Conservation (phyloP, 2,888 invertebrate genomes). For the Tenthredo amoena region DNA sequence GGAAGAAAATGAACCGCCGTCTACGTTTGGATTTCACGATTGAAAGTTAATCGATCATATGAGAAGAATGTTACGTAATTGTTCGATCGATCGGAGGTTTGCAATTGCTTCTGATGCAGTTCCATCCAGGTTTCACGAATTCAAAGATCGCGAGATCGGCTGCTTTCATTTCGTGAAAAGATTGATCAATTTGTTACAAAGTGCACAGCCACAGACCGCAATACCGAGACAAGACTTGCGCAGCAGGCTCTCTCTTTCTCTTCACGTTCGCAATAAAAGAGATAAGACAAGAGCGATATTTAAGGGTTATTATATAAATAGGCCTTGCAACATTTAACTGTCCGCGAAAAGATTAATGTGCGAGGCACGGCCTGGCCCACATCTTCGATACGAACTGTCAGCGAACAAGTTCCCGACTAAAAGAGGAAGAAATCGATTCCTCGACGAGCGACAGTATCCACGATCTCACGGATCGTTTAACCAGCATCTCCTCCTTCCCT, state of each 20-base stretch:
- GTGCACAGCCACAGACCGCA: background rate
- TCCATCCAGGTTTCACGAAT: background rate
- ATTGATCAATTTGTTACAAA: slow-evolving; percentile 40
- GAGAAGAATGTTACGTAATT: no score
- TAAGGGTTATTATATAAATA: slow-evolving; percentile 47
- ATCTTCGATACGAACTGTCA: slow-evolving; percentile 17
- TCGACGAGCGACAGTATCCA: background rate
- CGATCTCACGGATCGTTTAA: background rate
- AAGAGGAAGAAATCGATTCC: slow-evolving; percentile 10
- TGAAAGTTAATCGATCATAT: slow-evolving; percentile 30
- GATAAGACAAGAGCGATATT: slow-evolving; percentile 49
- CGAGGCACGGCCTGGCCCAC: slow-evolving; percentile 23
- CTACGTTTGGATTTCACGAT: background rate
- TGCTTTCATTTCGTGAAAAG: slow-evolving; percentile 5
- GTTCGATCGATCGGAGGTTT: background rate
- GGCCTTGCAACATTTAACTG: slow-evolving; percentile 45
- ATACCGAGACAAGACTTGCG: background rate
- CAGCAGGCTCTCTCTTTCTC: background rate
- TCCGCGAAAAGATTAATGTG: slow-evolving; percentile 42
- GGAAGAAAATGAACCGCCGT: background rate
- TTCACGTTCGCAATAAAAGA: background rate
- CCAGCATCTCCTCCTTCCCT: background rate
- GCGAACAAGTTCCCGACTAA: background rate
- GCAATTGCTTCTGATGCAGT: background rate
- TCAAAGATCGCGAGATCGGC: background rate